These are phyloP conservation scores for Drosophila athabasca DNA, from an alignment of 1,140 invertebrate species.

Conservation along the genomic window DNA sequence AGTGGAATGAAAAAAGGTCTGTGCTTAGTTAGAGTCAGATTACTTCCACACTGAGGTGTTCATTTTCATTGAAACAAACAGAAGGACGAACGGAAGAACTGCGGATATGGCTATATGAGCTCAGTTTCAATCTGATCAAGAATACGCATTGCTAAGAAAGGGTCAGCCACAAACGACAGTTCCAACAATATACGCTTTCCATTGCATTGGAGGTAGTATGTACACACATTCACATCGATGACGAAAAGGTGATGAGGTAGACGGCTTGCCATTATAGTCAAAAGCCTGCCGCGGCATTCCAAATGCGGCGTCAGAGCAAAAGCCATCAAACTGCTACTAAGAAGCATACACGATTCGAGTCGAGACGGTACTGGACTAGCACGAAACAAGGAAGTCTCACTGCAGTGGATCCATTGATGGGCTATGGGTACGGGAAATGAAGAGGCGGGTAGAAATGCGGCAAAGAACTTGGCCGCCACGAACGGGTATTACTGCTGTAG, in stretches of 20 bases:
- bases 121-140: no score
- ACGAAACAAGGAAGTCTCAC: conserved; percentile 77
- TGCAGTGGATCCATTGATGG: conserved; percentile 53
- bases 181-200: conserved; percentile 23
- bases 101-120: no score
- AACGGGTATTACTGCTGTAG: conserved; percentile 44
- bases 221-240: conserved; percentile 4
- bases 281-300: conserved; percentile 2
- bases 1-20: no score
- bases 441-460: conserved; percentile 58
- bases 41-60: no score
- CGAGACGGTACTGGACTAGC: conserved; percentile 56
- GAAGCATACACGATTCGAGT: conserved; percentile 48
- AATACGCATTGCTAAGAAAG: not conserved
- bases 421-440: not conserved
- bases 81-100: no score
- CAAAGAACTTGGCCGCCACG: conserved; percentile 71
- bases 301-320: conserved; percentile 55
- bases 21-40: no score
- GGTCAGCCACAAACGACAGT: conserved; percentile 25
- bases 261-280: conserved; percentile 38
- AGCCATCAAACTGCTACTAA: conserved; percentile 77
- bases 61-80: no score
- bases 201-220: conserved; percentile 10
- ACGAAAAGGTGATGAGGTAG: conserved; percentile 20